These are phyloP conservation scores for Eueremaeus valkanovi DNA, from an alignment of 2,888 invertebrate species.

Conservation along the genomic window DNA sequence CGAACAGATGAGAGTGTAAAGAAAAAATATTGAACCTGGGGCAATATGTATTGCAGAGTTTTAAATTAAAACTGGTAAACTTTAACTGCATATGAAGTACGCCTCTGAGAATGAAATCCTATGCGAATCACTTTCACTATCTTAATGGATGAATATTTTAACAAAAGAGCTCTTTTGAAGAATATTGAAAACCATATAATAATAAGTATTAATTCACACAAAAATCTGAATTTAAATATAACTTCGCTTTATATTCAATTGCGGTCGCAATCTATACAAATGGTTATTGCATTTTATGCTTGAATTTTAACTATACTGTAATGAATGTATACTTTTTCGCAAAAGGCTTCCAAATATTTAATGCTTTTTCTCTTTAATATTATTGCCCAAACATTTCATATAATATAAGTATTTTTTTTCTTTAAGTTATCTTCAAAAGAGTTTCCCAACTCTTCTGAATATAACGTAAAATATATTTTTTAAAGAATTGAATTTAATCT, in stretches of 20 bases:
- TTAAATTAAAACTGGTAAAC: neutral
- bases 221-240: neutral
- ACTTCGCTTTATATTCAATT: neutral
- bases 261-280: neutral
- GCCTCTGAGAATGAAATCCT: conserved; percentile 14
- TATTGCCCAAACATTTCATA: no score
- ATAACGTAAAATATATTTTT: no score
- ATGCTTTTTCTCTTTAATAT: no score
- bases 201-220: neutral
- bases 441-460: no score
- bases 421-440: no score
- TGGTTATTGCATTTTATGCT: neutral
- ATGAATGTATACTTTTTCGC: neutral
- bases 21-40: no score
- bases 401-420: no score
- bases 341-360: neutral
- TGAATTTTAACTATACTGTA: neutral
- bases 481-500: no score
- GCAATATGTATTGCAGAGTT: neutral
- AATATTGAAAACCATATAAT: neutral
- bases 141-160: neutral
- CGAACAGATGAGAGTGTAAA: neutral
- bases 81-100: neutral
- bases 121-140: conserved; percentile 13
- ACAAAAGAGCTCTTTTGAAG: neutral